phyloP scores from a whole-genome alignment of 2,888 invertebrate genomes.

The Drosophila anomalata region DNA sequence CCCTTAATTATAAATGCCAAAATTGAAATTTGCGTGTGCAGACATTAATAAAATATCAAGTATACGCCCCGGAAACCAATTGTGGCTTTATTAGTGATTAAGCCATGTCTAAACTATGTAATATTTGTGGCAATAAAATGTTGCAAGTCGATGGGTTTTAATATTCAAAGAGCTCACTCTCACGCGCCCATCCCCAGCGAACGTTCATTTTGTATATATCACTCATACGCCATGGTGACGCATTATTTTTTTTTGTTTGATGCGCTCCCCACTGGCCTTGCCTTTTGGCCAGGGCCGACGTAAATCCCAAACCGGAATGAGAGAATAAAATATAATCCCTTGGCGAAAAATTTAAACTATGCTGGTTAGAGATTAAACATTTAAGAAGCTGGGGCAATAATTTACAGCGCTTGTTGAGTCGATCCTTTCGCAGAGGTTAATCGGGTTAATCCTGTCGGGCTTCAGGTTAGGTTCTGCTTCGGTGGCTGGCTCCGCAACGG shows the following conservation, averaged over 20 bases:
- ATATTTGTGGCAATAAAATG: neutral
- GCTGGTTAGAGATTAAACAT: constrained; percentile 49
- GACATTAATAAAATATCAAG: constrained; percentile 4
- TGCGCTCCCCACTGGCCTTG: constrained; percentile 65
- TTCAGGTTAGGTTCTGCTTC: constrained; percentile 39
- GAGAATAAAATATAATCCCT: neutral
- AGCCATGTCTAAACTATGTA: neutral
- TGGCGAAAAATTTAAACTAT: constrained; percentile 24
- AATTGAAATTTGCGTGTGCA: neutral
- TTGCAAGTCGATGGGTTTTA: neutral
- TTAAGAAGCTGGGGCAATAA: constrained; percentile 59
- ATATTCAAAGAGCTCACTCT: constrained; percentile 8
- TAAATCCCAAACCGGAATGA: constrained; percentile 17
- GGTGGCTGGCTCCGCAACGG: constrained; percentile 13
- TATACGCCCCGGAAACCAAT: constrained; percentile 16
- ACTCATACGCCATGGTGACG: constrained; percentile 67
- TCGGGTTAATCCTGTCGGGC: constrained; percentile 60
- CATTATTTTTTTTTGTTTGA: constrained; percentile 47
- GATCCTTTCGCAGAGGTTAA: constrained; percentile 70
- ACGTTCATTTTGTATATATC: constrained; percentile 46
- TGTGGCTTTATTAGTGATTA: neutral
- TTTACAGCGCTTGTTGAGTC: constrained; percentile 63
- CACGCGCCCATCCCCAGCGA: constrained; percentile 55
- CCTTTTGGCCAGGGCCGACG: constrained; percentile 46
- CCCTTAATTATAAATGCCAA: neutral